Base-by-base conservation (phyloP, 2,113 vertebrate genomes). In the Hemibagrus wyckioides region DNA sequence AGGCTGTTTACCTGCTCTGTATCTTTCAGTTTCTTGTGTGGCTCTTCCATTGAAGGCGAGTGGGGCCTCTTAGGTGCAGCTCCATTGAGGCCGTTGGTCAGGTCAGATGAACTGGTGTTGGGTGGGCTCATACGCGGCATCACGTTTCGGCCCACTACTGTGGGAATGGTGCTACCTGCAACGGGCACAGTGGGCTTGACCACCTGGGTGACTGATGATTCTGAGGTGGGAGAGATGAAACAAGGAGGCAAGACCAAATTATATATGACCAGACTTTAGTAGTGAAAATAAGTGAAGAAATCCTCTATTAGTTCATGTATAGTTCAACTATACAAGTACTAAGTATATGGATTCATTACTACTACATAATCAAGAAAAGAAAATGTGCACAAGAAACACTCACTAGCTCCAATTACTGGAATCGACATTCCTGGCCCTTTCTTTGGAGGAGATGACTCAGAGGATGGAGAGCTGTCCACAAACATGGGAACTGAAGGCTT, bases 331-430 rank as follows among this genome's bases (percentile, higher is more conserved):
- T 28, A 13, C 21, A 13, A 84, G 30, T 48, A 48, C 44, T 48
- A 36, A 33, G 28, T 28, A 17, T 6, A 41, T 44, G 7, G 30
- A 56, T 23, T 63, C 21, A 15, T 39, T 14, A 39, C 14, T 1
- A 59, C 44, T 33, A 50, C 7, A 57, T 4, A 56, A 25, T 41
- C n/a, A 17, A 56, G 54, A n/a, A n/a, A 54, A 67, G 65, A 52
- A 84, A 48, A 41, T 33, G 17, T 25, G 6, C 13, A 30, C 41
- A 85, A 82, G 73, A 93, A 87, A 15, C 2, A 96, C 97, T 85
- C 93, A 98, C 97, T 95, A 90, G 96, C 94, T 85, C 94, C 94
- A 85, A 92, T 93, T 83, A 95, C 95, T 52, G 97, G 94, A 92
- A 96, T 93, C 67, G 95, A 95, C 21, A 95, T 92, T 89, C 93